Conservation (phyloP, 92 coral and sea anemone species). For the Heteractis magnifica region DNA sequence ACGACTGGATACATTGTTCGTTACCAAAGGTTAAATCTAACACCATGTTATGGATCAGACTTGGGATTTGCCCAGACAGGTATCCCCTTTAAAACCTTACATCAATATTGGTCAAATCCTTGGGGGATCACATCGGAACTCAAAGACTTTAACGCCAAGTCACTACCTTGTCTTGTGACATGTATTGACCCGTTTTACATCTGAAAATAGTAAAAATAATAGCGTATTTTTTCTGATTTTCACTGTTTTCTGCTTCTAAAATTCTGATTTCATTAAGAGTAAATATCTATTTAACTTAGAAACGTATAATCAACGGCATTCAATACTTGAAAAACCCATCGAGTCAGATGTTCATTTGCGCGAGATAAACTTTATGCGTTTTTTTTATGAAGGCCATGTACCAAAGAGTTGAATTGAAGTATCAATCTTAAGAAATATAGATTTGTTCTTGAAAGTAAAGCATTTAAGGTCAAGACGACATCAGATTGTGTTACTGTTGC, state of each 20-base stretch:
- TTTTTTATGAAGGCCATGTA: background rate
- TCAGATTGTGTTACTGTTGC: conserved; percentile 14
- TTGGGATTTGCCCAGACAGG: conserved; percentile 9
- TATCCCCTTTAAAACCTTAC: conserved; percentile 1
- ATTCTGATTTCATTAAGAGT: too few relatives aligned
- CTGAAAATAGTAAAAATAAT: too few relatives aligned
- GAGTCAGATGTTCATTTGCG: too few relatives aligned
- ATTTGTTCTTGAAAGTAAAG: background rate
- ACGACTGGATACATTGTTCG: background rate
- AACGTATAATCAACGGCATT: too few relatives aligned
- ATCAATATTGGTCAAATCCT: background rate
- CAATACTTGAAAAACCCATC: too few relatives aligned
- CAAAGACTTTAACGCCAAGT: background rate
- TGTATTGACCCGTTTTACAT: too few relatives aligned
- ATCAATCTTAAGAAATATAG: background rate
- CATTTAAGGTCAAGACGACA: conserved; percentile 15
- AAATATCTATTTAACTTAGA: too few relatives aligned
- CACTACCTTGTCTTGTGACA: too few relatives aligned
- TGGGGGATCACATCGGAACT: background rate
- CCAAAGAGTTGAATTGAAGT: background rate
- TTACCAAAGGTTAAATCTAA: conserved; percentile 17
- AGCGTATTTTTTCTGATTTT: too few relatives aligned
- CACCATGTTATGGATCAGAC: conserved; percentile 1
- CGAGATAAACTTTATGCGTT: background rate
- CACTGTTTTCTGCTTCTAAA: too few relatives aligned